Evolutionary conservation across 2,888 invertebrate genomes (phyloP), one percentile per base, ranked within the genome.

Genomic region (Callyntrura guangdongensis): DNA sequence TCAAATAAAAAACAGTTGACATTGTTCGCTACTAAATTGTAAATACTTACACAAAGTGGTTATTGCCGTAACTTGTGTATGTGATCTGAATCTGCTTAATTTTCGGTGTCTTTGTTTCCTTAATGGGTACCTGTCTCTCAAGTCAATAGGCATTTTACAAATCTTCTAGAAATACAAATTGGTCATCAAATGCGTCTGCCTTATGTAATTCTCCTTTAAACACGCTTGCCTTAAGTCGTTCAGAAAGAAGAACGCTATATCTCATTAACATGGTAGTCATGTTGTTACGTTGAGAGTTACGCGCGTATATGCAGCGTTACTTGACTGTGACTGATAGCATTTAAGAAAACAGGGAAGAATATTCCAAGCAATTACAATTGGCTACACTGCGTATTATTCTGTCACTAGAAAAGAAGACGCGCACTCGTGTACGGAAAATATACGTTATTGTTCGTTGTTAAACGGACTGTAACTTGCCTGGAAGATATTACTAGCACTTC

Each of bases 81-180:
- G 74, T 74, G 74, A 74, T 74, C 11, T 20, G 74, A 74, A 74
- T 74, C 3, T 69, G n/a, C n/a, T 2, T 14, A 27, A 11, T 9
- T 74, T 49, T 74, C 74, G 74, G 49, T 53, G 17, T 74, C 53
- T 81, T 59, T 36, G 81, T 81, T 81, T 81, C 81, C 61, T 81
- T 81, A 81, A 81, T 81, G 59, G 81, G 81, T 61, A 61, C 56
- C 81, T 45, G 25, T 61, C 59, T n/a, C n/a, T 81, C 81, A 59
- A 56, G 79, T 49, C 79, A 59, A 79, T 56, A 56, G 27, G n/a
- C n/a, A n/a, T n/a, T n/a, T n/a, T n/a, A n/a, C n/a, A n/a, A n/a
- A n/a, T n/a, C 25, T 22, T 79, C 56, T 74, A 22, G 49, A 14
- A 8, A 49, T 49, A 49, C 27, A 56, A 59, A 56, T 79, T 56